Conservation (phyloP, 2,888 invertebrate genomes). For the Euphydryas editha region DNA sequence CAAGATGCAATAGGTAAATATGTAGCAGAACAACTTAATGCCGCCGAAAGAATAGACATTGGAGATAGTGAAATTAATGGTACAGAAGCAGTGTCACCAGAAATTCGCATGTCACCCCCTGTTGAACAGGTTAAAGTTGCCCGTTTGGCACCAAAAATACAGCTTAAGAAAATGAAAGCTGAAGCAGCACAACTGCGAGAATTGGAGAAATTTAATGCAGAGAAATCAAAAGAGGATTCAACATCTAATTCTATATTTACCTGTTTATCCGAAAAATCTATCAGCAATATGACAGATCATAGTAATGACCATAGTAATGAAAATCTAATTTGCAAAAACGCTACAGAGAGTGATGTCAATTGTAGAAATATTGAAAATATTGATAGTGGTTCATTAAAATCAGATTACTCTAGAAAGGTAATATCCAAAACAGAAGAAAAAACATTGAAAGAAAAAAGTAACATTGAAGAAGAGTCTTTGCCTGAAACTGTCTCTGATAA, state of each 20-base stretch:
- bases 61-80: conserved; percentile 72
- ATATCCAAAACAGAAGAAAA: background rate
- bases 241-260: conserved; percentile 42
- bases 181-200: conserved; percentile 70
- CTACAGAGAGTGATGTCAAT: conserved; percentile 21
- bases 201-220: conserved; percentile 50
- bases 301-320: conserved; percentile 44
- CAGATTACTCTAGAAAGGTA: conserved; percentile 9
- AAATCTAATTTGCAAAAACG: conserved; percentile 40
- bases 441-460: conserved; percentile 14
- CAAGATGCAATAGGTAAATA: conserved; percentile 82
- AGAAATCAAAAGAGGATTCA: conserved; percentile 41
- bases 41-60: conserved; percentile 73
- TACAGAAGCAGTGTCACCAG: conserved; percentile 66
- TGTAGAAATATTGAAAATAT: conserved; percentile 27
- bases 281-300: conserved; percentile 43
- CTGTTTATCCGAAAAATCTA: conserved; percentile 38
- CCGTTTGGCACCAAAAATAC: conserved; percentile 80
- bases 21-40: conserved; percentile 78
- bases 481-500: background rate
- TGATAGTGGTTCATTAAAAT: conserved; percentile 10
- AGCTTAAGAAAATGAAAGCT: conserved; percentile 80
- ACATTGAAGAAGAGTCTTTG: conserved; percentile 16
- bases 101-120: conserved; percentile 70
- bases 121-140: conserved; percentile 82